Conservation (phyloP, 2,888 invertebrate species). For the Drosophila birchii region DNA sequence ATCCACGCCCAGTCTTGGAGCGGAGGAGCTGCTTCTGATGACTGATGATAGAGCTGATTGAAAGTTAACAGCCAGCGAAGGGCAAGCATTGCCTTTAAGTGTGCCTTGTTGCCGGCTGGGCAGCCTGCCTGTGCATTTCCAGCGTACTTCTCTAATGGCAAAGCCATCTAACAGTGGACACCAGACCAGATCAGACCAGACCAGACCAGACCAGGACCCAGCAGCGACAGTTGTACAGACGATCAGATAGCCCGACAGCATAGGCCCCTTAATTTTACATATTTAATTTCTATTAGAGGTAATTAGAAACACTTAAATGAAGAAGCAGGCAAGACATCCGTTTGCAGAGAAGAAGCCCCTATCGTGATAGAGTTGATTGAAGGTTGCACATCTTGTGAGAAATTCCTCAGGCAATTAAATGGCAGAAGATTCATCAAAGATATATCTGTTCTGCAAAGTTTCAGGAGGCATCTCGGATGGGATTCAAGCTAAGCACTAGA, state of each 20-base stretch:
- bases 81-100: conserved; percentile 22
- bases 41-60: conserved; percentile 52
- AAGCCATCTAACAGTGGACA: conserved; percentile 18
- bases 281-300: conserved; percentile 40
- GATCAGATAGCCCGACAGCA: conserved; percentile 26
- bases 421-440: conserved; percentile 5
- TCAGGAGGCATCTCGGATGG: not conserved
- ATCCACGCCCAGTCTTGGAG: conserved; percentile 32
- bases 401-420: conserved; percentile 25
- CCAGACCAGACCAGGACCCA: not conserved
- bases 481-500: not conserved
- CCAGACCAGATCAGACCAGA: not conserved
- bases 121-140: conserved; percentile 1
- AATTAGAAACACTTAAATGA: conserved; percentile 32
- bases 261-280: conserved; percentile 30
- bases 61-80: conserved; percentile 44
- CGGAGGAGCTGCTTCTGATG: conserved; percentile 26
- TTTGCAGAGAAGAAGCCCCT: conserved; percentile 5
- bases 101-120: conserved; percentile 1
- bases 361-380: conserved; percentile 24
- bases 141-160: conserved; percentile 22
- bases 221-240: conserved; percentile 20
- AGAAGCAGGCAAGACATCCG: conserved; percentile 21
- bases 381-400: conserved; percentile 25
- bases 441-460: conserved; percentile 1